phyloP scores from a whole-genome alignment of 2,113 vertebrate species.

The Mellivora capensis region DNA sequence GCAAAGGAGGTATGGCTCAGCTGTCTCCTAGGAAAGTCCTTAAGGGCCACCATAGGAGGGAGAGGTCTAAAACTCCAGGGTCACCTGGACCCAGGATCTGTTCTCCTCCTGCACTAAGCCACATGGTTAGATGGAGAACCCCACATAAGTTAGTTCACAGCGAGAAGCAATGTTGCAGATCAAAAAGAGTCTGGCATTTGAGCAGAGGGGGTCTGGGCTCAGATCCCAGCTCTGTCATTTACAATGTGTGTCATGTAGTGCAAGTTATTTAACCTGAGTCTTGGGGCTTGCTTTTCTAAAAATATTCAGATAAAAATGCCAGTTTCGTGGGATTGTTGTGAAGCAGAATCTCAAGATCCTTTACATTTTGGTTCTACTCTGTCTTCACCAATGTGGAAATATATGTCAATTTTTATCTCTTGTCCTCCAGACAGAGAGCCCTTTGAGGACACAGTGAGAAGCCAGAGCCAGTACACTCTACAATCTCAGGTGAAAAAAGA shows the following conservation, averaged over 20 bases:
- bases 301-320: background rate
- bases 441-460: background rate
- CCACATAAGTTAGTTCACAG: background rate
- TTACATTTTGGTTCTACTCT: background rate
- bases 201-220: background rate
- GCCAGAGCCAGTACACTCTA: background rate
- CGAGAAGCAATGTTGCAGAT: background rate
- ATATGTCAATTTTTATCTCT: background rate
- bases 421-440: background rate
- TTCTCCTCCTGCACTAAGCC: background rate
- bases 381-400: background rate
- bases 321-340: background rate
- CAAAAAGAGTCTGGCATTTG: background rate
- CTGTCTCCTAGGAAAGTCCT: background rate
- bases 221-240: background rate
- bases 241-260: background rate
- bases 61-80: background rate
- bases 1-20: background rate
- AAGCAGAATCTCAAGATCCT: background rate
- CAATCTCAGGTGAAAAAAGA: background rate
- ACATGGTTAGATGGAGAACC: background rate
- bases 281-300: background rate
- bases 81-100: background rate
- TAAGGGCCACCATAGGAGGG: background rate
- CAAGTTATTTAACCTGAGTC: background rate